Conservation (phyloP, 2,888 invertebrate genomes). For the Hedychridium roseum region DNA sequence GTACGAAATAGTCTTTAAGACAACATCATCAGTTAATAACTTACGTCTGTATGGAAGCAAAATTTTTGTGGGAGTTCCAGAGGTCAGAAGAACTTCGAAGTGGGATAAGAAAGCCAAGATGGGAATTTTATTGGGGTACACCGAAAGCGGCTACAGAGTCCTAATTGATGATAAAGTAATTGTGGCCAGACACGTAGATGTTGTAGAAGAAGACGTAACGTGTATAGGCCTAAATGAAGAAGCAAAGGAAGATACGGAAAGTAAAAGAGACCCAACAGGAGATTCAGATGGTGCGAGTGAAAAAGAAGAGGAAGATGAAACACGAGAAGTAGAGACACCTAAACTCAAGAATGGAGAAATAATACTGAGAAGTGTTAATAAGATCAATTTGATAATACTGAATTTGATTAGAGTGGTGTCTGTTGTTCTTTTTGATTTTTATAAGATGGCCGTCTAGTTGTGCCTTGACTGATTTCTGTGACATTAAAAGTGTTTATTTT, state of each 20-base stretch:
- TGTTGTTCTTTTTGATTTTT: no score
- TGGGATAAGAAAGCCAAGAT: conserved; percentile 23
- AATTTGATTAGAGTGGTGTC: no score
- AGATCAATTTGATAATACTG: no score
- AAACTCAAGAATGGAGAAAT: no score
- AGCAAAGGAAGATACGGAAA: not conserved
- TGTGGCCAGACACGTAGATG: conserved; percentile 23
- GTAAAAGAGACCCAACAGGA: not conserved
- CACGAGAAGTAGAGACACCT: not conserved
- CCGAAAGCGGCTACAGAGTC: conserved; percentile 24
- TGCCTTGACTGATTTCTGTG: no score
- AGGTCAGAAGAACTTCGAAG: conserved; percentile 10
- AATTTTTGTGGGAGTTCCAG: conserved; percentile 20
- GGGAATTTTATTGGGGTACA: conserved; percentile 25
- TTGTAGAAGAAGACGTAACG: conserved; percentile 18
- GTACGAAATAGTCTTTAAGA: conserved; percentile 25
- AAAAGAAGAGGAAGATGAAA: not conserved
- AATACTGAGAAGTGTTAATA: no score
- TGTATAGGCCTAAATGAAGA: conserved; percentile 15
- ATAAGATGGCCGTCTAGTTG: no score
- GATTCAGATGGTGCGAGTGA: not conserved
- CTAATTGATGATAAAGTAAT: conserved; percentile 22
- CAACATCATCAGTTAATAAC: conserved; percentile 18
- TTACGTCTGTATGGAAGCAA: conserved; percentile 17
- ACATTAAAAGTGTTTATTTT: no score